Evolutionary conservation across 1,140 invertebrate genomes (phyloP).

Genomic region (Elymnias hypermnestra): DNA sequence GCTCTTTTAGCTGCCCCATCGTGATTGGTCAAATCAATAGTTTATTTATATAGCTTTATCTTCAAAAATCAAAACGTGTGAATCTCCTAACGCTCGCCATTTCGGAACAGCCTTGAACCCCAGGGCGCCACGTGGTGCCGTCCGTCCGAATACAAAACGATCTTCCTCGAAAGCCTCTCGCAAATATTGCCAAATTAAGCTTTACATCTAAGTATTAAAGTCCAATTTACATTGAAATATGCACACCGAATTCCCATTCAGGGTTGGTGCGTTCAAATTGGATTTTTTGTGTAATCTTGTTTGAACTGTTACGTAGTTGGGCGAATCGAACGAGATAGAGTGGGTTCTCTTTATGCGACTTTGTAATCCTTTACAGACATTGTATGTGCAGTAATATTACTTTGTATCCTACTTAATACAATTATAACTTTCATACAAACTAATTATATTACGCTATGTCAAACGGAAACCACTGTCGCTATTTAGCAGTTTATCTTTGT

Average conservation of each 20-base stretch:
- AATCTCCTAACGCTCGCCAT: slow-evolving; percentile 24
- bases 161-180: slow-evolving; percentile 44
- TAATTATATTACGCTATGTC: too few species aligned
- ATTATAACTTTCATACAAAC: too few species aligned
- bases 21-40: too few species aligned
- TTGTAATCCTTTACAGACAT: neutral
- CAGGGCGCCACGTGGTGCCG: slow-evolving; percentile 50
- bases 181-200: slow-evolving; percentile 31
- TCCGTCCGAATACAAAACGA: slow-evolving; percentile 47
- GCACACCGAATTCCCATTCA: slow-evolving; percentile 32
- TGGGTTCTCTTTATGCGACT: slow-evolving; percentile 2
- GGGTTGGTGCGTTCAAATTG: slow-evolving; percentile 27
- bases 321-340: slow-evolving; percentile 8
- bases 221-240: slow-evolving; percentile 27
- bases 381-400: neutral
- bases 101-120: slow-evolving; percentile 46
- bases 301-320: slow-evolving; percentile 18
- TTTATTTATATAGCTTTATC: slow-evolving; percentile 2
- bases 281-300: slow-evolving; percentile 22
- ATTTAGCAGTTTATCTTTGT: too few species aligned
- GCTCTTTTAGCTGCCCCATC: too few species aligned
- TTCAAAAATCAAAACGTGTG: slow-evolving; percentile 14
- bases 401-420: too few species aligned
- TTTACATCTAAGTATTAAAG: slow-evolving; percentile 28
- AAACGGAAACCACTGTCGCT: too few species aligned